Base-by-base conservation (phyloP, 2,888 invertebrate genomes). In the Bombylius discolor region DNA sequence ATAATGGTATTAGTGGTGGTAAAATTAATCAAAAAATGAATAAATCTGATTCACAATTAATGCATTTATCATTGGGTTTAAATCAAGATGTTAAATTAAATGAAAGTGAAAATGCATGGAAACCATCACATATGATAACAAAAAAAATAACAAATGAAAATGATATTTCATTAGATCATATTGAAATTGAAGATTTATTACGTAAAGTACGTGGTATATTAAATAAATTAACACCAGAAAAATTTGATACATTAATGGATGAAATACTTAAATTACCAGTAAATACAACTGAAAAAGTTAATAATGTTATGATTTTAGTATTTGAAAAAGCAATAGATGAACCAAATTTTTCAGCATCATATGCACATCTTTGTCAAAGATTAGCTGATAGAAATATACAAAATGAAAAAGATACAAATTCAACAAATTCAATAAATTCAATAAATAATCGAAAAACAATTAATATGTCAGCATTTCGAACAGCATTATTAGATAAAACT, bases 301-400 rank as follows among this genome's bases (percentile, higher is more conserved):
- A 84, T 65, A 87, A 87, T 62, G 89, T 93, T 23, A 93, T 95
- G 65, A 83, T 89, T 67, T 79, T 96, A 59, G 88, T 96, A 7
- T 96, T 96, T 71, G 92, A 95, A 70, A 97, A 97, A 77, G 89
- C 96, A 32, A 88, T 96, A 55, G 92, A 94, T 73, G 96, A 97
- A 72, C 96, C 96, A 1, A 90, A 85, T 65, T 97, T 95, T 72
- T 90, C 93, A 13, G 85, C 86, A 53, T 89, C 90, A 0, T 97
- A 96, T 77, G 95, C 96, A 4, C 79, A 83, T 47, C 84, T 97
- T 81, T 90, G 90, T 67, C 80, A 83, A 67, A 82, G 85, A 67
- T 76, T 91, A 49, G 69, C 69, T 7, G 67, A 79, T 50, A 79
- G 69, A 57, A 81, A 75, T 67, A 65, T 65, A 1, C 63, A 64